phyloP scores from a whole-genome alignment of 2,888 invertebrate genomes.

The Zootermopsis nevadensis region DNA sequence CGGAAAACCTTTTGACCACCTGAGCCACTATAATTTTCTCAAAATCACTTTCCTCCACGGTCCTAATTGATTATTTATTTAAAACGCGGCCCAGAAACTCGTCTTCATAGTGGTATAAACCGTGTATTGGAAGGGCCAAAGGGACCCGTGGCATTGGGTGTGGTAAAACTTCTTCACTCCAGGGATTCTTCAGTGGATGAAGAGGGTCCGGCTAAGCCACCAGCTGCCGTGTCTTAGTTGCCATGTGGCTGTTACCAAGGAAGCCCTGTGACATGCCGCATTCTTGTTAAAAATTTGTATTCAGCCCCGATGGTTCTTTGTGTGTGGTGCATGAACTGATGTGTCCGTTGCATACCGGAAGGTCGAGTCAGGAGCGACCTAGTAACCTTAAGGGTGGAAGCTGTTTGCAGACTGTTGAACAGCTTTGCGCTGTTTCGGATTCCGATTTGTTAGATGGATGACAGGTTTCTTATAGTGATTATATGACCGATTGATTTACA shows the following conservation, averaged over 20 bases:
- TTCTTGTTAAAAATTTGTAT: conserved; percentile 28
- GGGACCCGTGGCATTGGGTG: background rate
- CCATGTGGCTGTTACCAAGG: background rate
- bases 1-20: too few relatives aligned
- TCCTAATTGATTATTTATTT: too few relatives aligned
- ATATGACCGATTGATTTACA: too few relatives aligned
- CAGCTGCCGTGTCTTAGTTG: conserved; percentile 14
- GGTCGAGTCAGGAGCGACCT: background rate
- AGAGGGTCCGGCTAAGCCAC: background rate
- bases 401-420: background rate
- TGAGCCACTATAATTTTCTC: too few relatives aligned
- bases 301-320: conserved; percentile 2
- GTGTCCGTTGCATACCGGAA: background rate
- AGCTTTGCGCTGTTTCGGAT: background rate
- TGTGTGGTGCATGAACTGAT: conserved; percentile 18
- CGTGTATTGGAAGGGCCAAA: too few relatives aligned
- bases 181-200: conserved; percentile 14
- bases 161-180: background rate
- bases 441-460: background rate
- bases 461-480: background rate
- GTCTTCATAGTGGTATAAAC: too few relatives aligned
- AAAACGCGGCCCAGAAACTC: too few relatives aligned
- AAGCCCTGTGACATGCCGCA: background rate
- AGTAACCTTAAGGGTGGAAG: background rate
- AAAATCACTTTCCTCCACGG: too few relatives aligned